Conservation (phyloP, 2,797 vertebrate species). For the Valencia hispanica region DNA sequence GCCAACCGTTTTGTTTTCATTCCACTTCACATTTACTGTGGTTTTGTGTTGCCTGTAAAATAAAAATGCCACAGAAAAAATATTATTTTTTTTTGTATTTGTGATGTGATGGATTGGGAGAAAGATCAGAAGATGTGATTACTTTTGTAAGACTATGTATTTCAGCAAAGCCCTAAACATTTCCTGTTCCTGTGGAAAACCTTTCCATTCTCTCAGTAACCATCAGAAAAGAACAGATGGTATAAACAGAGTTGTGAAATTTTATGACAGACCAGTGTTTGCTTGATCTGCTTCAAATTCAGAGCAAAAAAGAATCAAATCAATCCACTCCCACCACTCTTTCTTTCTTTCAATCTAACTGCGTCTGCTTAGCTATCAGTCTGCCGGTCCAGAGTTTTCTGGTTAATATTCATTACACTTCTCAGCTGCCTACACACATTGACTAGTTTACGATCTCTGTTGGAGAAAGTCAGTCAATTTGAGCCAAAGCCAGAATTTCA, state of each 20-base stretch:
- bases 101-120: not conserved
- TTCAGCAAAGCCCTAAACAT: not conserved
- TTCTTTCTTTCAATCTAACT: conserved; percentile 10
- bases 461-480: conserved; percentile 53
- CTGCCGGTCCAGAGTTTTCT: conserved; percentile 28
- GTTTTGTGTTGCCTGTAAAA: not conserved
- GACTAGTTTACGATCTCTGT: conserved; percentile 55
- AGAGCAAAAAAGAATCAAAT: conserved; percentile 13
- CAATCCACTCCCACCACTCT: conserved; percentile 6
- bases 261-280: not conserved
- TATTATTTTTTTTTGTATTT: no score
- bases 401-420: conserved; percentile 65
- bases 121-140: not conserved
- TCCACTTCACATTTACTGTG: not conserved
- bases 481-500: conserved; percentile 36
- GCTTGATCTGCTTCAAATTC: no score
- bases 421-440: conserved; percentile 38
- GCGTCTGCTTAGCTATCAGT: conserved; percentile 34
- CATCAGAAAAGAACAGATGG: not conserved
- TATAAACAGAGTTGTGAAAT: not conserved
- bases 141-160: no score
- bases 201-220: not conserved
- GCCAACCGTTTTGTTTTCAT: not conserved
- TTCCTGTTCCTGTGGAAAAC: not conserved
- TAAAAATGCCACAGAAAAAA: no score